Evolutionary conservation across 2,113 vertebrate species (phyloP), one percentile per base, ranked within the genome.

Genomic region (Planiliza haematocheilus): DNA sequence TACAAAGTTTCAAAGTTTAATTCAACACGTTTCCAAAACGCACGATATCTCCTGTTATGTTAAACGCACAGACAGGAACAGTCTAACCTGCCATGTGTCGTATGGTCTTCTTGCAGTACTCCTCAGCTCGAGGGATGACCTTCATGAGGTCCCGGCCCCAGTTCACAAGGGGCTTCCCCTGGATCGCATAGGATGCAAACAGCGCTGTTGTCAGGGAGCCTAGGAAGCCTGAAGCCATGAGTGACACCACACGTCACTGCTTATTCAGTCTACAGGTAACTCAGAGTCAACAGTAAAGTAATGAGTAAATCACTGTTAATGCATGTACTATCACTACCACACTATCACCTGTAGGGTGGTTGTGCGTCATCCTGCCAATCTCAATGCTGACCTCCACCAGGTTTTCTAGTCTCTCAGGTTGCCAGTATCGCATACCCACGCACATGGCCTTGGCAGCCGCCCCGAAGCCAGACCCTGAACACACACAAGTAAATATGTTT

Each of bases 401-500:
- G 8, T 82, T 95, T 52, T 96, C 94, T 74, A 97, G 87, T 58
- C 95, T 94, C 11, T 96, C 95, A 0, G 96, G 95, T 84, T 96
- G 95, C 95, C 97, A 99, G 91, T 98, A 99, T 39, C 96, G 90
- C 97, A 99, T 97, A 7, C 98, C 98, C 4, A 99, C 93, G 79
- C 96, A 98, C 97, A 99, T 97, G 12, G 97, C 96, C 81, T 99
- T 99, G n/a, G 97, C 95, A 49, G 98, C 95, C 0, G 96, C 97
- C 37, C 98, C 97, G 2, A 95, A 98, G 6, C 98, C 98, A 2
- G 98, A 98, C 13, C 97, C 98, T 99, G 41, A 0, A 70, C n/a
- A 77, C 12, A 46, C 17, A 81, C 56, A 80, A 21, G 43, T 14
- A 8, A 60, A 37, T 8, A 65, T 14, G 59, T 48, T 79, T 67